Base-by-base conservation (phyloP, 1,140 invertebrate genomes). In the Leptoteleia sp. region DNA sequence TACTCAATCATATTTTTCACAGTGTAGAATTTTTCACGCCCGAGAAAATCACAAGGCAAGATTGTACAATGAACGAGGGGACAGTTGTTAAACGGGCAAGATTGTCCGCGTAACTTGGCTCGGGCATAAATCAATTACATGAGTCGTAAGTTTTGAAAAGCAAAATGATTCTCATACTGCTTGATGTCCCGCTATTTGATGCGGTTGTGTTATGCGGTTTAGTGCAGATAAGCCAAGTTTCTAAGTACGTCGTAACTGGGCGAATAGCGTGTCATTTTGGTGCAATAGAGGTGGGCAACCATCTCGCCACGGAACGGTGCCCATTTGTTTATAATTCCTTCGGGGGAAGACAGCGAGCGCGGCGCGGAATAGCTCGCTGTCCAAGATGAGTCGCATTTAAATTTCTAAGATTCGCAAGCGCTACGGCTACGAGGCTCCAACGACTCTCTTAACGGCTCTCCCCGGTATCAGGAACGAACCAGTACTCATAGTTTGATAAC, bases 311-410 rank as follows among this genome's bases (percentile, higher is more conserved):
- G 48, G 57, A 73, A 68, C 68, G 59, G 50, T 75, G 65, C 40
- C 83, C 77, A 82, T 84, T 85, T 84, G 84, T 84, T 84, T 85
- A 84, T 83, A 85, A 84, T 85, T 85, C 80, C 81, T 82, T 35
- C 11, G 81, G 79, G 81, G 79, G 82, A 33, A 45, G 45, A 45
- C 40, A 16, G 70, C 40, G 50, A 61, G 38, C 59, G 62, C 25
- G 48, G 50, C 37, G 13, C 31, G 45, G 62, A 72, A 67, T 55
- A 52, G 40, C 38, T 8, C 35, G 43, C 67, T 33, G 67, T 16
- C 45, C 75, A 54, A 59, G 55, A 79, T 67, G 54, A 79, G 61
- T 43, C 71, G 79, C 83, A 87, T 85, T 84, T 80, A 85, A 87
- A 87, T 85, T 85, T 84, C 47, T 48, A 40, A 47, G 55, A 83